These are phyloP conservation scores for Drosophila formosana DNA, from an alignment of 2,888 invertebrate genomes.

Conservation along the genomic window DNA sequence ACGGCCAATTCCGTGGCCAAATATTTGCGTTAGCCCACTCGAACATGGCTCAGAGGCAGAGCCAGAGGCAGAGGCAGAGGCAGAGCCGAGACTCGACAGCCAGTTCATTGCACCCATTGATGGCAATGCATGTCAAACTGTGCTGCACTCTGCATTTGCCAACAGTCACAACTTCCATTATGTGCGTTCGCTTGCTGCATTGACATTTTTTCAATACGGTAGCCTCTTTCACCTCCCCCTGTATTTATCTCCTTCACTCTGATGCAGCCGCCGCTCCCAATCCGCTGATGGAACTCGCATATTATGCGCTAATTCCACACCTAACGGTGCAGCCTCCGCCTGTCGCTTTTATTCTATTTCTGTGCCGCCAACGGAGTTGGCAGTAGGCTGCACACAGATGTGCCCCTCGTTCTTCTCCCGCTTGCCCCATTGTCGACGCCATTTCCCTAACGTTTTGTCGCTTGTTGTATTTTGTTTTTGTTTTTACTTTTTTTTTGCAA, in stretches of 20 bases:
- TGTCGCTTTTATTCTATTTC: conserved; percentile 77
- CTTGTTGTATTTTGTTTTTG: conserved; percentile 5
- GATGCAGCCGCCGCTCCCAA: conserved; percentile 45
- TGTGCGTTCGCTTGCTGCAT: conserved; percentile 30
- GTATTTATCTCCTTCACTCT: no score
- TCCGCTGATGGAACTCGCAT: conserved; percentile 59
- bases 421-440: not conserved
- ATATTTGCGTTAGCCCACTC: conserved; percentile 60
- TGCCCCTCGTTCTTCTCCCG: not conserved
- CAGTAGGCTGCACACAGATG: conserved; percentile 56
- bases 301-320: conserved; percentile 77
- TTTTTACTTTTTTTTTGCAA: conserved; percentile 48
- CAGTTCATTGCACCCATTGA: conserved; percentile 65
- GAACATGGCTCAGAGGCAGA: conserved; percentile 24
- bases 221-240: not conserved
- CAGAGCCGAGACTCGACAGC: conserved; percentile 12
- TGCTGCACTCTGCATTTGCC: conserved; percentile 31
- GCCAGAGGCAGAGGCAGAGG: not conserved
- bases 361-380: conserved; percentile 74
- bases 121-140: conserved; percentile 56
- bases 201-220: conserved; percentile 58
- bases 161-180: conserved; percentile 34
- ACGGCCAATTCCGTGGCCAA: conserved; percentile 55
- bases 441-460: conserved; percentile 39
- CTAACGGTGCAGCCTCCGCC: conserved; percentile 76